Evolutionary conservation across 2,797 vertebrate species (phyloP), one percentile per base, ranked within the genome.

Genomic region (Garrulus glandarius): DNA sequence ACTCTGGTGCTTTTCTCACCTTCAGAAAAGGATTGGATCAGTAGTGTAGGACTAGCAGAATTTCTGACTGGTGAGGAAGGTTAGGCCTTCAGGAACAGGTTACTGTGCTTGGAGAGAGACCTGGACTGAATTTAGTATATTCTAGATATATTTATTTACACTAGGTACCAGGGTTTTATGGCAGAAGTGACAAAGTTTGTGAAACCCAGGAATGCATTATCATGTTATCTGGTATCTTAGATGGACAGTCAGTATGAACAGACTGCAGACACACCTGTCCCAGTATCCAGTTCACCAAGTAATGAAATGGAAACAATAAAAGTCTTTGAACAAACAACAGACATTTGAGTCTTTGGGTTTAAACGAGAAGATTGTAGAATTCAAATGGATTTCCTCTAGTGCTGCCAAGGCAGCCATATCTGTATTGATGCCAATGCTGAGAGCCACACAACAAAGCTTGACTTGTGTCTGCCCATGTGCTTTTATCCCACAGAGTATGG

Each of bases 241-340:
- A 63, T 59, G 93, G 93, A 97, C 76, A 86, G 92, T 89, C 93
- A 95, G 78, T 78, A 96, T 84, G 95, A 94, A 91, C 92, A 95
- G 95, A 52, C 92, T 89, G 92, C 63, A 93, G 94, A 83, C 89
- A 92, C 93, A 96, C 91, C 94, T 96, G 91, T 87, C 89, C 68
- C 84, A 44, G 89, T 95, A 96, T 96, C 94, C 95, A 96, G 92
- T 94, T 96, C 92, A 89, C 91, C 92, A 85, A 46, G 91, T 81
- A 96, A 96, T 92, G 93, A 96, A 96, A 96, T 91, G 79, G 91
- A 96, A 96, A 95, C 95, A 94, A 97, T 95, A 95, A 92, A 85
- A 85, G 69, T 91, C 95, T 96, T 96, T 94, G 95, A 96, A 93
- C 84, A 92, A 95, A 93, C 78, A 91, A 85, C 68, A 89, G 95